Percentiles rank a stretch among this genome's conserved stretches.
phyloP scores from a whole-genome alignment of 2,888 invertebrate genomes.

The Agrochola lychnidis region DNA sequence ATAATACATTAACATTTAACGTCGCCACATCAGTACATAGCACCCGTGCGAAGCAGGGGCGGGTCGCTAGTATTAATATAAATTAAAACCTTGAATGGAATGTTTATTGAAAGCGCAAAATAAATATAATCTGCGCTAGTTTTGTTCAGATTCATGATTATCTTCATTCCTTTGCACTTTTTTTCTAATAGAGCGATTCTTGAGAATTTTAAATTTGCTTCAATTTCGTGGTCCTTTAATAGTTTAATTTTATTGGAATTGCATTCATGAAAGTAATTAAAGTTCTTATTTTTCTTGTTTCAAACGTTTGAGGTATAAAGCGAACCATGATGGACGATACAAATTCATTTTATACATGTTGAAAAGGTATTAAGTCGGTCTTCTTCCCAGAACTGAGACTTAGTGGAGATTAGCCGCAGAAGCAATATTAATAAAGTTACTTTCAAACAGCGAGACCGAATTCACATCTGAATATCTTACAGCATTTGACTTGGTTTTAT shows the following conservation, averaged over 20 bases:
- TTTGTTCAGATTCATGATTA: constrained; percentile 17
- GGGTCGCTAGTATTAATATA: background rate
- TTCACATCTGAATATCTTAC: background rate
- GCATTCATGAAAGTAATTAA: background rate
- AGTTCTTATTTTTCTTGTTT: background rate
- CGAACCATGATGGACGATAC: background rate
- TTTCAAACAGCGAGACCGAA: background rate
- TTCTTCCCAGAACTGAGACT: background rate
- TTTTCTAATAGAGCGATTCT: background rate
- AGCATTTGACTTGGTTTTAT: no score
- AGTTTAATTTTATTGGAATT: constrained; percentile 3
- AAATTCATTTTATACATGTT: background rate
- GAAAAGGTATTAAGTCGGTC: background rate
- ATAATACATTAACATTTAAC: no score
- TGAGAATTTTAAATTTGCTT: constrained; percentile 6
- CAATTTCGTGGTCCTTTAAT: background rate
- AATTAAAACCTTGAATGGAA: constrained; percentile 23
- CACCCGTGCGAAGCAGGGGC: no score
- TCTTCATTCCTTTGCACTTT: background rate
- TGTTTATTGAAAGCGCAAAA: constrained; percentile 18
- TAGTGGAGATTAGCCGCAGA: background rate
- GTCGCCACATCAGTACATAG: no score
- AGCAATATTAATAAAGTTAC: background rate
- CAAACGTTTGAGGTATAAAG: background rate
- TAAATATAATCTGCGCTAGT: constrained; percentile 9